Base-by-base conservation (phyloP, 2,113 vertebrate species). In the Cisticola juncidis region DNA sequence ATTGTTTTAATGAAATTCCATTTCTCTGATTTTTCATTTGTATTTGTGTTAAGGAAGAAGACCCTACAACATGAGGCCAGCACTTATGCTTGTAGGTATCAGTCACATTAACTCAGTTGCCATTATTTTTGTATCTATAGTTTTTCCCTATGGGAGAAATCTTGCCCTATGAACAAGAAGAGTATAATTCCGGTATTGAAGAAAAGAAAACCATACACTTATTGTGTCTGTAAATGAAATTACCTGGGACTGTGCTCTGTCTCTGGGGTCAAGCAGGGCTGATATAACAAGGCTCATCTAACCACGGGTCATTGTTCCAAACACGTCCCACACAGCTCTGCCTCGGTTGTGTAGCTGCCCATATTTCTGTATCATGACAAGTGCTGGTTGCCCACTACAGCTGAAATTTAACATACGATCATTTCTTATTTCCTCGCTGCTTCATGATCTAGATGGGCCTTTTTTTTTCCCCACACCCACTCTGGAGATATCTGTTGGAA, bases 271-370 rank as follows among this genome's bases (percentile, higher is more conserved):
- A 62, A 53, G 12, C 42, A 76, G 53, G 14, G 25, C 20, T 23
- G 21, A 18, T 44, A 11, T 17, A 57, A 45, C 9, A 48, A 12
- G 23, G 36, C 9, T 70, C 36, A 36, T 76, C 15, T 53, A 47
- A 76, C 23, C 33, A 31, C 2, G 2, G 0, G 3, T 57, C 20
- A 7, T 25, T 74, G 11, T 14, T 61, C 42, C 42, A 72, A 51
- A 48, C 12, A 28, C 0, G 4, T 25, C 20, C n/a, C 4, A 6
- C 4, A 4, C 2, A 44, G 2, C 40, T 83, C 26, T 83, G 36
- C 9, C n/a, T 82, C 1, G 1, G 19, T 2, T 9, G 2, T 36
- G 17, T 21, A 44, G 25, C 5, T 33, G 20, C 15, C 22, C 3
- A 3, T 53, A 47, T 38, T 74, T 94, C 22, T 71, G 15, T 29